These are phyloP conservation scores for Platycnemis pennipes DNA, from an alignment of 2,888 invertebrate species.

Conservation along the genomic window DNA sequence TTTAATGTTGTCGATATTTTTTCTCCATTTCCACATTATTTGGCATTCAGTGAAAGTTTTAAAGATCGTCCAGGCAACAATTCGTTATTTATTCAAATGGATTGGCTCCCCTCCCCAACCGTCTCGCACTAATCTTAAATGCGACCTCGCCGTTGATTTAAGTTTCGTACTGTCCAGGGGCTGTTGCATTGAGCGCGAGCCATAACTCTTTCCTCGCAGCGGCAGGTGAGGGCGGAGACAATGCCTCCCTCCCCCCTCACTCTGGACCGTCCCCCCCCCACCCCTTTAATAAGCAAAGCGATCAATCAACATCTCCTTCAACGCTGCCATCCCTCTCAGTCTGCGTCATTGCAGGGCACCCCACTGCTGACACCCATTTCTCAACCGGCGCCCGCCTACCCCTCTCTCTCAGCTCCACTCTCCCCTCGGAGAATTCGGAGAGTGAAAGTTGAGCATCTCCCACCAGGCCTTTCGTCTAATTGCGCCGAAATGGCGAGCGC, in stretches of 20 bases:
- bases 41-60: no score
- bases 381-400: not conserved
- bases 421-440: not conserved
- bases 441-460: not conserved
- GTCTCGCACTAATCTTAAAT: not conserved
- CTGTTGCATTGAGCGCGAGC: not conserved
- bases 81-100: not conserved
- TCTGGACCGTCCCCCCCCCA: not conserved
- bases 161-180: not conserved
- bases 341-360: not conserved
- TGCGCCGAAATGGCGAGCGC: no score
- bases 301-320: conserved; percentile 35
- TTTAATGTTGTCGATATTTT: no score
- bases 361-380: not conserved
- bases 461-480: no score
- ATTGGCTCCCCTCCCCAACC: not conserved
- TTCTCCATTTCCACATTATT: no score
- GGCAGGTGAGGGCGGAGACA: not conserved
- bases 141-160: not conserved
- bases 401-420: not conserved
- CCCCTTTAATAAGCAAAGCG: conserved; percentile 17
- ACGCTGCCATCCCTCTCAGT: not conserved
- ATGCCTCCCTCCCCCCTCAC: not conserved
- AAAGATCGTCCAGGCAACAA: no score
- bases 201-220: not conserved